Base-by-base conservation (phyloP, 2,797 vertebrate species). In the Muraenolepis orangiensis region DNA sequence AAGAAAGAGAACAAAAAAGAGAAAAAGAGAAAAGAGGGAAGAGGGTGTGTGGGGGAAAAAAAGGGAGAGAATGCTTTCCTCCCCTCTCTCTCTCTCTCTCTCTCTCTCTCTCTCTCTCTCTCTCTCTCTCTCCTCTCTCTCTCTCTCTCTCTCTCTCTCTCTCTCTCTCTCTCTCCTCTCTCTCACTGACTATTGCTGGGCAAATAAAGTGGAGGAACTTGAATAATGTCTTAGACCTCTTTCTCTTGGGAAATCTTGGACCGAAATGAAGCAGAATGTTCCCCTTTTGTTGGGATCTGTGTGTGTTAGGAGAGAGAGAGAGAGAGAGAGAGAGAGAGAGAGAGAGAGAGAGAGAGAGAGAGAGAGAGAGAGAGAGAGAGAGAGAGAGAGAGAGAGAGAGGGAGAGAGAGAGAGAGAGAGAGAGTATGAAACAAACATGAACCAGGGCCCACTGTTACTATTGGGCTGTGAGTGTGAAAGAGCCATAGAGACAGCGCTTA, bases 151-250 rank as follows among this genome's bases (percentile, higher is more conserved):
- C 31, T n/a, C 12, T 28, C 42, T 79, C 89, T 90, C 91, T 92
- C 86, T 91, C 38, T 38, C 36, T 70, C 74, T 69, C 66, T 75
- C 8, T 61, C 38, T 28, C 30, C 38, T 40, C 31, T 40, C 73
- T 32, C 40, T 30, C 36, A 14, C 90, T 91, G 89, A 91, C 90
- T 78, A 85, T 90, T 90, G 77, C 73, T 93, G 94, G 94, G 93
- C 87, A 94, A 95, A 95, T 93, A 90, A 94, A 93, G 64, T 88
- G 84, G 91, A 94, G 91, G 94, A 92, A 93, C 94, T 94, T 94
- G 88, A 87, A 91, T 87, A 86, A 89, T 71, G 83, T 89, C 80
- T 82, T 83, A 76, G 87, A 83, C 83, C 85, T 79, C 74, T 84
- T 88, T 90, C 85, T 88, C 78, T 85, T 75, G 1, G 20, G 18